Base-by-base conservation (phyloP, 2,113 vertebrate genomes). In the Thalassoma bifasciatum region DNA sequence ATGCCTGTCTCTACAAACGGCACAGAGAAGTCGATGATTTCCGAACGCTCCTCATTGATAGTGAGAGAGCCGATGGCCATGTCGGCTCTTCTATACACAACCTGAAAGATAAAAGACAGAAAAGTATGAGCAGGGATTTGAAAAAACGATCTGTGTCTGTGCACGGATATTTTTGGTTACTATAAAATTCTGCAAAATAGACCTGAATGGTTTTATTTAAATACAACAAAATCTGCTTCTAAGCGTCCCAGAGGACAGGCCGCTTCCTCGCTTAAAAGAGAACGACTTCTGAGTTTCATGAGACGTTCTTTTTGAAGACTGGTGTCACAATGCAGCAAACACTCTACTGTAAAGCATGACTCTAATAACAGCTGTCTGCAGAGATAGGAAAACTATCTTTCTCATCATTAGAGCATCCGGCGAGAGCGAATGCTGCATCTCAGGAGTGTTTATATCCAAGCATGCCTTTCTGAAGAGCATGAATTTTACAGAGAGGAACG, bases 41-140 rank as follows among this genome's bases (percentile, higher is more conserved):
- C 98, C 0, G 97, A 98, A 21, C 98, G 96, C 77, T 99, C 98
- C 82, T 99, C 98, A 0, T 99, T 99, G 91, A 99, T 99, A 58
- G 98, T 99, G 71, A 99, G 96, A 2, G 98, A 99, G 66, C 98
- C 98, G 0, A 99, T 99, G 90, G 98, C 98, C 96, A 99, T 97
- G 91, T 99, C 98, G 0, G 98, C 98, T 0, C 97, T 94, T 83
- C 95, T 93, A 86, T 99, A 99, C 83, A 97, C 95, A 4, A 99
- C 98, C 98, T 99, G 90, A 36, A 75, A 65, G 54, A 40, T 14
- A 47, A 63, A 46, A 47, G 24, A 58, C 3, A 16, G 9, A 17
- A 70, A n/a, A 21, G 22, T 1, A n/a, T 12, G 34, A 17, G 12
- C 24, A 21, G 19, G 8, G 11, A 23, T 14, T 21, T 19, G n/a